Evolutionary conservation across 2,888 invertebrate genomes (phyloP).

Genomic region (Thysanoteuthis rhombus): DNA sequence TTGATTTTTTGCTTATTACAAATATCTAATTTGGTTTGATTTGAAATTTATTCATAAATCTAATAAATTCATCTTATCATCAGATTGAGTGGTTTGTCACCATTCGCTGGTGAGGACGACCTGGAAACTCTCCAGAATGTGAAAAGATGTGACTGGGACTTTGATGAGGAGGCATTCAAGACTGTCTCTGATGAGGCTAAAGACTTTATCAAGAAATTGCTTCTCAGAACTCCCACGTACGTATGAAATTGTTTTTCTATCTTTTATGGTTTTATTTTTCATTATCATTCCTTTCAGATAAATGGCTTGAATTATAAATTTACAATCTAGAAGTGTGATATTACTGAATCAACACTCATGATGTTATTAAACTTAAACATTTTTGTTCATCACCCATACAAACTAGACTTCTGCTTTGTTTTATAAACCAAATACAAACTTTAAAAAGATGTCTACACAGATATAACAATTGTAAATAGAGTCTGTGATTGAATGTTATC

Average conservation of each 20-base stretch:
- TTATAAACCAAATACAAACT: too few relatives aligned
- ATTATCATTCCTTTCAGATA: neutral
- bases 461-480: too few relatives aligned
- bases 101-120: conserved; percentile 98
- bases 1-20: neutral
- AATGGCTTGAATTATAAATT: too few relatives aligned
- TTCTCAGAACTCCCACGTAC: conserved; percentile 84
- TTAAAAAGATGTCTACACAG: too few relatives aligned
- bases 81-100: conserved; percentile 94
- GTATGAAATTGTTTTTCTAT: conserved; percentile 60
- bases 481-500: too few relatives aligned
- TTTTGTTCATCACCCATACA: too few relatives aligned
- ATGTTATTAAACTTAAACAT: too few relatives aligned
- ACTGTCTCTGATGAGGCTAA: conserved; percentile 95
- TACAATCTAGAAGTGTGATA: too few relatives aligned
- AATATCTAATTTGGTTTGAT: too few relatives aligned
- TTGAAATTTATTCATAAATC: neutral
- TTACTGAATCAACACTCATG: too few relatives aligned
- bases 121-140: conserved; percentile 98
- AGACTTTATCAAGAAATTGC: conserved; percentile 94
- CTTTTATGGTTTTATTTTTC: neutral
- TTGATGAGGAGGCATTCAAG: conserved; percentile 93
- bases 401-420: too few relatives aligned
- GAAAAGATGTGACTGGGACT: conserved; percentile 98
- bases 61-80: conserved; percentile 35